phyloP scores from a whole-genome alignment of 1,140 invertebrate species.

The Temnothorax longispinosus region DNA sequence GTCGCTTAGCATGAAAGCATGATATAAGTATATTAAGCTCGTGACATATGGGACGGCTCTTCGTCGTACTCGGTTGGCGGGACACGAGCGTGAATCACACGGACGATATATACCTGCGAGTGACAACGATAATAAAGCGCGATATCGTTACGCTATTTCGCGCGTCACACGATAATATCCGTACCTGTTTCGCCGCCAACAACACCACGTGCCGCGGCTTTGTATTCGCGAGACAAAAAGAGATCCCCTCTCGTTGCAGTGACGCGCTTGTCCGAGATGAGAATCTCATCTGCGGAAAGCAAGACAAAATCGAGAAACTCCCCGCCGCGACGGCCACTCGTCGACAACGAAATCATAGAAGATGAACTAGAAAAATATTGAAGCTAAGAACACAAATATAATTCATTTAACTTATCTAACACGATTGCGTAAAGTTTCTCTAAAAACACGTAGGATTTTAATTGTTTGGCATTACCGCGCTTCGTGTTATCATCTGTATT shows the following conservation, averaged over 20 bases:
- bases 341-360: neutral
- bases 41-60: constrained; percentile 27
- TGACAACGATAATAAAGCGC: constrained; percentile 43
- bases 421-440: neutral
- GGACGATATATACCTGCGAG: neutral
- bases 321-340: neutral
- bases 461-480: neutral
- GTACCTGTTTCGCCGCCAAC: neutral
- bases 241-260: neutral
- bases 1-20: constrained; percentile 6
- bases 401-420: neutral
- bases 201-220: constrained; percentile 16
- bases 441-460: constrained; percentile 23
- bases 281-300: neutral
- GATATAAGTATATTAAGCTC: constrained; percentile 35
- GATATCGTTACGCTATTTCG: constrained; percentile 42
- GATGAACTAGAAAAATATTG: neutral
- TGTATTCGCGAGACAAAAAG: constrained; percentile 27
- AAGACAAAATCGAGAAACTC: neutral
- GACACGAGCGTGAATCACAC: constrained; percentile 43
- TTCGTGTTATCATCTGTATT: constrained; percentile 4
- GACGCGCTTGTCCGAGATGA: neutral
- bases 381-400: neutral
- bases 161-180: constrained; percentile 3
- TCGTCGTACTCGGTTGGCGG: neutral